Evolutionary conservation across 2,797 vertebrate species (phyloP), one percentile per base, ranked within the genome.

Genomic region (Hirundo rustica): DNA sequence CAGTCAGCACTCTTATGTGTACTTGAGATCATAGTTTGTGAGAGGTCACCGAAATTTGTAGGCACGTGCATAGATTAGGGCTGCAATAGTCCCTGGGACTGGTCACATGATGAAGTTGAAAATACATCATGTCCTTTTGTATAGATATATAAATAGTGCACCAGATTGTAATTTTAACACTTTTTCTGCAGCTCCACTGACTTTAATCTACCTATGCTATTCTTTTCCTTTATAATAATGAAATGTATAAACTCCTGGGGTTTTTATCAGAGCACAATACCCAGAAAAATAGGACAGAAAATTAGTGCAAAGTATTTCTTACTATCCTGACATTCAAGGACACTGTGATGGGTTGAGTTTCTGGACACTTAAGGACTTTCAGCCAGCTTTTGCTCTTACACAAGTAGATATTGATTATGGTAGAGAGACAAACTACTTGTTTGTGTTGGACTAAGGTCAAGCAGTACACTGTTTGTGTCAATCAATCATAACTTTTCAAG

Each of bases 231-330:
- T 77, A n/a, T 30, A 84, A 93, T 90, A 94, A 95, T 84, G 90
- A 95, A 88, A 25, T 72, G 9, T 64, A 58, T 88, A 92, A 86
- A 86, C 62, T 78, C 89, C 60, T 76, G 88, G 76, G 94, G 73
- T 84, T 94, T 93, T 73, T 57, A 25, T 27, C 51, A 79, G 77
- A 92, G 53, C 57, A 85, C 71, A 90, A 20, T 77, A 93, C 50
- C 42, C 45, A 84, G 71, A 93, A 92, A 96, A 95, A 70, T 96
- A 90, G 94, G 89, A 51, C 92, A 92, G 66, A 72, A 96, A 71
- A 76, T 76, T 84, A 89, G 91, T 50, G 19, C 67, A 61, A 86
- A 91, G 30, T 88, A 81, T 81, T 92, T 89, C 58, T 91, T 88
- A n/a, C 57, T 90, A 47, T 34, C 21, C 48, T 92, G 74, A 82